phyloP scores from a whole-genome alignment of 1,140 invertebrate species.

The Heterodera carotae region DNA sequence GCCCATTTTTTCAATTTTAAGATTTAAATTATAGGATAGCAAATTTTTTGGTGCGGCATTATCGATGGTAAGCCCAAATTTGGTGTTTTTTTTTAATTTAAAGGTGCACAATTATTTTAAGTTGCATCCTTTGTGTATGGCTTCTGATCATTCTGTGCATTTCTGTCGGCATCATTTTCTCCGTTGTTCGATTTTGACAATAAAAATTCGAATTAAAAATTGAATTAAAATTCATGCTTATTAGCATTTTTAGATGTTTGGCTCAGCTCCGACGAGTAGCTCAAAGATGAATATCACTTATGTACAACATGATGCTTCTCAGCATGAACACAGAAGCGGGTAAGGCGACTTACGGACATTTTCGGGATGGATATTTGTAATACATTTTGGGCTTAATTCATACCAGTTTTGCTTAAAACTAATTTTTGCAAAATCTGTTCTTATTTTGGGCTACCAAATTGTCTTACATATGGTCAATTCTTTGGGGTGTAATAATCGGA shows the following conservation, averaged over 20 bases:
- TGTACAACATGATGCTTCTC: not conserved
- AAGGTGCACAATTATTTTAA: slow-evolving; percentile 10
- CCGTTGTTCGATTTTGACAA: slow-evolving; percentile 24
- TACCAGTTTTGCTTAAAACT: too few species aligned
- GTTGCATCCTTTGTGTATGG: slow-evolving; percentile 36
- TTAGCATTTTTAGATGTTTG: slow-evolving; percentile 19
- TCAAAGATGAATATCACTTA: not conserved
- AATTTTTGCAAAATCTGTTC: too few species aligned
- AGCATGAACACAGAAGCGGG: not conserved
- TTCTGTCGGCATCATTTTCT: slow-evolving; percentile 36
- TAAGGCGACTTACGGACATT: too few species aligned
- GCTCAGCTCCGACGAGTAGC: slow-evolving; percentile 12
- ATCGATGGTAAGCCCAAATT: slow-evolving; percentile 38
- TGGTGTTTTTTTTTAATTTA: not conserved
- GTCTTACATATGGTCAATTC: too few species aligned
- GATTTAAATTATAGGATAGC: slow-evolving; percentile 12
- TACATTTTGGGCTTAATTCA: too few species aligned
- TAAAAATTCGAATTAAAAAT: not conserved
- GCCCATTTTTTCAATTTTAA: too few species aligned
- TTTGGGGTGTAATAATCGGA: too few species aligned
- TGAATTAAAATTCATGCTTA: not conserved
- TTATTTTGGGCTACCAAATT: too few species aligned
- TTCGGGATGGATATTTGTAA: too few species aligned
- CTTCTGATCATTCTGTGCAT: slow-evolving; percentile 43
- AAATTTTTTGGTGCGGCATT: slow-evolving; percentile 45